These are phyloP conservation scores for Phoxinus phoxinus DNA, from an alignment of 2,113 vertebrate species.

Conservation along the genomic window DNA sequence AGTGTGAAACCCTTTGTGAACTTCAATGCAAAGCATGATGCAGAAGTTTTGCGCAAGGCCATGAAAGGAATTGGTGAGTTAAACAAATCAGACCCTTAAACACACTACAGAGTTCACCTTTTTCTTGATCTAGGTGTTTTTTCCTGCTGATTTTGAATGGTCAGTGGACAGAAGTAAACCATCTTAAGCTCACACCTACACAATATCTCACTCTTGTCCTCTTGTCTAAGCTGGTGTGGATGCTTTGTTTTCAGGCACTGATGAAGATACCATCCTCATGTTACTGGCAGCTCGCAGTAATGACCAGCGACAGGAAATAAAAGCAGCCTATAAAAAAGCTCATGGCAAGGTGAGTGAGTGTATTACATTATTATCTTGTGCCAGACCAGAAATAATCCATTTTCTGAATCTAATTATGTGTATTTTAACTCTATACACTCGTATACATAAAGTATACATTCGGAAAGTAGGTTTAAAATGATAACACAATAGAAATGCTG, in stretches of 20 bases:
- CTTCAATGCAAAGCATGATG: constrained; percentile 89
- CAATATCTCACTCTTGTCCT: neutral
- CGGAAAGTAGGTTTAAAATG: neutral
- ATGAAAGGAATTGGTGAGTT: constrained; percentile 94
- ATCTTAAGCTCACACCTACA: neutral
- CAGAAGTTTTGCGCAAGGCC: constrained; percentile 88
- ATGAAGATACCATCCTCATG: constrained; percentile 88
- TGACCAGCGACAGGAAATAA: constrained; percentile 89
- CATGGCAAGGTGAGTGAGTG: constrained; percentile 84
- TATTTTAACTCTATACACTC: neutral
- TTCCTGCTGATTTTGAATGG: neutral
- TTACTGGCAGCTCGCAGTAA: constrained; percentile 86
- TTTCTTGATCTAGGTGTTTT: neutral
- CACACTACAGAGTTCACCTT: neutral
- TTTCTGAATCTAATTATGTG: neutral
- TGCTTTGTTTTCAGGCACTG: constrained; percentile 81
- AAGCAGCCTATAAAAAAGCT: constrained; percentile 85
- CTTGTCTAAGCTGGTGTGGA: neutral
- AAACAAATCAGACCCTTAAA: neutral
- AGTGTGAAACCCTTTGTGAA: constrained; percentile 84
- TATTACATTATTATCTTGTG: neutral
- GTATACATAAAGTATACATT: neutral
- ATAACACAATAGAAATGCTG: neutral
- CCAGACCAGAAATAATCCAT: neutral
- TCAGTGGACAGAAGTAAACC: neutral